Conservation (phyloP, 2,797 vertebrate species). For the Acrocephalus scirpaceus region DNA sequence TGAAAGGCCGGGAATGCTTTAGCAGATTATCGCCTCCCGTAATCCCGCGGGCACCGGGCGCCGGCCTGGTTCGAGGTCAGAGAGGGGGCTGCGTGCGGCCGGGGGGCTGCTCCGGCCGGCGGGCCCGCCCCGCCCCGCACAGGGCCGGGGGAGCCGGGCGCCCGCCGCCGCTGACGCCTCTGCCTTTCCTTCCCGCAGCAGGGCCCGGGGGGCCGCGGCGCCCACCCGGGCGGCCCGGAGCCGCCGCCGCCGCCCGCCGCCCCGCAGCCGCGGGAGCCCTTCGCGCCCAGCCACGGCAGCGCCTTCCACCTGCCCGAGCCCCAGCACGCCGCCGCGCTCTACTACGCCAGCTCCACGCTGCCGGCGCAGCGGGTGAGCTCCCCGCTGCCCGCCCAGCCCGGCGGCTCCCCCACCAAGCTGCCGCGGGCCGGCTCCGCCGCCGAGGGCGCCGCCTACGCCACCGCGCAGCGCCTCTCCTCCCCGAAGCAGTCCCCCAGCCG, state of each 20-base stretch:
- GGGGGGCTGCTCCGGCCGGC: not conserved
- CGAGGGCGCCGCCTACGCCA: conserved; percentile 84
- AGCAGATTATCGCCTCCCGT: not conserved
- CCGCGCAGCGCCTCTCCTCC: conserved; percentile 89
- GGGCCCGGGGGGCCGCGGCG: conserved; percentile 88
- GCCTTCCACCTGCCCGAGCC: conserved; percentile 93
- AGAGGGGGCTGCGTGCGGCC: not conserved
- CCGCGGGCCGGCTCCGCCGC: conserved; percentile 86
- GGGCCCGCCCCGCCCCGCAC: not conserved
- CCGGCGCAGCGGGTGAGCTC: conserved; percentile 92
- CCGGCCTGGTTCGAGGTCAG: not conserved
- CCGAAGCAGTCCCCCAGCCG: conserved; percentile 94
- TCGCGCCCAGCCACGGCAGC: conserved; percentile 90
- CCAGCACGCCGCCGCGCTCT: conserved; percentile 81
- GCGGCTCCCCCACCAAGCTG: conserved; percentile 92
- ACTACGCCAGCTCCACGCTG: conserved; percentile 95
- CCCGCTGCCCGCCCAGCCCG: conserved; percentile 85
- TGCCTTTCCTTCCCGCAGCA: conserved; percentile 74
- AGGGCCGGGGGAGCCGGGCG: not conserved
- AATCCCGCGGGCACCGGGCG: not conserved
- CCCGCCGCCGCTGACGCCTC: not conserved
- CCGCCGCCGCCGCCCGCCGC: conserved; percentile 78
- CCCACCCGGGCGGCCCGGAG: conserved; percentile 84
- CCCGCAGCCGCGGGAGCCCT: conserved; percentile 87
- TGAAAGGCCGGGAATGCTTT: not conserved